phyloP scores from a whole-genome alignment of 1,140 invertebrate genomes.

The Harlomillsia oculata region DNA sequence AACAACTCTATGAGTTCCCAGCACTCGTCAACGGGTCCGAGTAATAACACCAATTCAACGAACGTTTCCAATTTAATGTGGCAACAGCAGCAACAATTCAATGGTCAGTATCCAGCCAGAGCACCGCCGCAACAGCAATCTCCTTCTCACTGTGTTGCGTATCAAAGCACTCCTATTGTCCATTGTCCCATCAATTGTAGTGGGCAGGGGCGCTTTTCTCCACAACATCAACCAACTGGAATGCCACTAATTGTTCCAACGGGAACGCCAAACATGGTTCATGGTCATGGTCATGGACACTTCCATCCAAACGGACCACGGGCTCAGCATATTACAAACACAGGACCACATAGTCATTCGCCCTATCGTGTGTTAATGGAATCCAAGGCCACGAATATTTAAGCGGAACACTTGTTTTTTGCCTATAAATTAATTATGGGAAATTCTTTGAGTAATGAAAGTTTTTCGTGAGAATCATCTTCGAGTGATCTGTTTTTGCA shows the following conservation, averaged over 20 bases:
- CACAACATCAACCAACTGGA: slow-evolving; percentile 22
- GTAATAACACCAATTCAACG: slow-evolving; percentile 49
- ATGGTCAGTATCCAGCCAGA: background rate
- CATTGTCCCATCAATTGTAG: slow-evolving; percentile 35
- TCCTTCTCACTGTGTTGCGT: slow-evolving; percentile 31
- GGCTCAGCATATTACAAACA: background rate
- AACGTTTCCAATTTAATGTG: slow-evolving; percentile 37
- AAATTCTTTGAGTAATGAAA: background rate
- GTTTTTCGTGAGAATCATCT: background rate
- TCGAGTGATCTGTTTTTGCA: too few relatives aligned
- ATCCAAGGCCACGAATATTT: slow-evolving; percentile 34
- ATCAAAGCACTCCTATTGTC: slow-evolving; percentile 33
- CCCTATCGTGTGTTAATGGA: slow-evolving; percentile 33
- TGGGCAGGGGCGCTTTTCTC: slow-evolving; percentile 28
- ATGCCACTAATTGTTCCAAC: background rate
- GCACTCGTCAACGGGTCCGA: slow-evolving; percentile 46
- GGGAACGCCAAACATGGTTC: slow-evolving; percentile 14
- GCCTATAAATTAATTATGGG: background rate
- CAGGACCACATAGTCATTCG: slow-evolving; percentile 17
- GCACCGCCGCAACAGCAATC: slow-evolving; percentile 20
- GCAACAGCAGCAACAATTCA: slow-evolving; percentile 10
- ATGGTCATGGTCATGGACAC: slow-evolving; percentile 21
- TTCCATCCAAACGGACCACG: slow-evolving; percentile 11
- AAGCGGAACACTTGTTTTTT: background rate
- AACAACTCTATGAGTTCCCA: slow-evolving; percentile 45